Evolutionary conservation across 2,797 vertebrate species (phyloP).

Genomic region (Cyclopterus lumpus): DNA sequence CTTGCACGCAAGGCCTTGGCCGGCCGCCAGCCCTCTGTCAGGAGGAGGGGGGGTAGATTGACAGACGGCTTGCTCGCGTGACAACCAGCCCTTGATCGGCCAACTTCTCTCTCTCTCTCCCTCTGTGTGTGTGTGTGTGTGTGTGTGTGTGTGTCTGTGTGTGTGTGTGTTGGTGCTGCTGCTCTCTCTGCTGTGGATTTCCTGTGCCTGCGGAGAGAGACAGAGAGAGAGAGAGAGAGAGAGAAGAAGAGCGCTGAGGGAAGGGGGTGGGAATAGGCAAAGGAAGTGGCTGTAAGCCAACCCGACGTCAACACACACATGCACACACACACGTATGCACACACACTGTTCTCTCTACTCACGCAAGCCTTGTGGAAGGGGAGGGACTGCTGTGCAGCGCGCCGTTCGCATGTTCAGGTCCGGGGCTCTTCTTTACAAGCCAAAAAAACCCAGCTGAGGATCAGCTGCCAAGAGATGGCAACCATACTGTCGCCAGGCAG

Average conservation of each 20-base stretch:
- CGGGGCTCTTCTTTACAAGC: conserved; percentile 41
- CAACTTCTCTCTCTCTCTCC: conserved; percentile 78
- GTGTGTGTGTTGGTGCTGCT: conserved; percentile 40
- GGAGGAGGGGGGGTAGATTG: conserved; percentile 86
- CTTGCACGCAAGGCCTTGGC: conserved; percentile 97
- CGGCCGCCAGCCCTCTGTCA: conserved; percentile 87
- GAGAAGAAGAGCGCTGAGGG: conserved; percentile 46
- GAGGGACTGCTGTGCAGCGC: conserved; percentile 59
- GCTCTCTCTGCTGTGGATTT: conserved; percentile 79
- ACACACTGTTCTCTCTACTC: conserved; percentile 74
- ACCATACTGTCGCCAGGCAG: conserved; percentile 46
- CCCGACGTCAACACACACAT: conserved; percentile 71
- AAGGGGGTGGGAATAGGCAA: conserved; percentile 76
- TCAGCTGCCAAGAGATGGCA: conserved; percentile 66
- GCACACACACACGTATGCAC: conserved; percentile 30
- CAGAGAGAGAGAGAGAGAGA: conserved; percentile 47
- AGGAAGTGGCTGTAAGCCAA: conserved; percentile 82
- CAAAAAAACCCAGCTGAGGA: conserved; percentile 42
- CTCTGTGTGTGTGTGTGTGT: conserved; percentile 6
- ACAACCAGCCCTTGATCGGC: conserved; percentile 89
- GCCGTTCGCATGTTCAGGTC: conserved; percentile 48
- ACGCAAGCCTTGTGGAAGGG: conserved; percentile 79
- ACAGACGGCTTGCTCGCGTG: conserved; percentile 92
- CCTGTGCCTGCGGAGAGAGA: conserved; percentile 65
- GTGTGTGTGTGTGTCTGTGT: conserved; percentile 16